phyloP scores from a whole-genome alignment of 1,140 invertebrate genomes.

The Papilio polytes region DNA sequence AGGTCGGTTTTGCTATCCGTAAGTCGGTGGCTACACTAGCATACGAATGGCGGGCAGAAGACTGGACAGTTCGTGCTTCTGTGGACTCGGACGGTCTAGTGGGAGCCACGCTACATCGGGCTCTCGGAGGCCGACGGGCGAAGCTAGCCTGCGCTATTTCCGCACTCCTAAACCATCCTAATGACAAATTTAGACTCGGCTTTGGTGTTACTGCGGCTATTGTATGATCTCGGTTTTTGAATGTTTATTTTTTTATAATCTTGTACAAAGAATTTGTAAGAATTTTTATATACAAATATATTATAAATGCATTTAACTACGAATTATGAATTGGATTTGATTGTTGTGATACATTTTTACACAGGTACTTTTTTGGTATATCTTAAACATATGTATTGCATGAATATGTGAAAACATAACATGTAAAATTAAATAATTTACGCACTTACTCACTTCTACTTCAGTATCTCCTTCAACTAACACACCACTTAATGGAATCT shows the following conservation, averaged over 20 bases:
- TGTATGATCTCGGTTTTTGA: slow-evolving; percentile 33
- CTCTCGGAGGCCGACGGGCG: slow-evolving; percentile 67
- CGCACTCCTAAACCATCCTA: slow-evolving; percentile 76
- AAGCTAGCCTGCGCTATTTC: slow-evolving; percentile 71
- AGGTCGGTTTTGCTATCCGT: slow-evolving; percentile 73
- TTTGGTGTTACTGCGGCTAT: slow-evolving; percentile 74
- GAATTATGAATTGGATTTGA: background rate
- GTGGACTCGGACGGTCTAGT: slow-evolving; percentile 75
- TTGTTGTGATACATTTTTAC: background rate
- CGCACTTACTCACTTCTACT: background rate
- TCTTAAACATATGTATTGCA: too few species aligned
- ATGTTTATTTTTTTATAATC: background rate
- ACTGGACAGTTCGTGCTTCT: slow-evolving; percentile 72
- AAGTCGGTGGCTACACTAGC: slow-evolving; percentile 71
- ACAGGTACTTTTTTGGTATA: too few species aligned
- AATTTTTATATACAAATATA: background rate
- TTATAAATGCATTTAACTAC: background rate
- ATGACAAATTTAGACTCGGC: slow-evolving; percentile 75
- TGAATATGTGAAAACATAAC: background rate
- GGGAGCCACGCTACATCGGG: slow-evolving; percentile 68
- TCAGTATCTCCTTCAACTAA: background rate
- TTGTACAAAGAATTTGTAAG: slow-evolving; percentile 16
- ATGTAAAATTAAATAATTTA: background rate
- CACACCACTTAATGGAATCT: background rate
- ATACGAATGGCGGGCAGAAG: slow-evolving; percentile 69